Evolutionary conservation across 2,113 vertebrate genomes (phyloP), one percentile per base, ranked within the genome.

Genomic region (Cheirogaleus medius): DNA sequence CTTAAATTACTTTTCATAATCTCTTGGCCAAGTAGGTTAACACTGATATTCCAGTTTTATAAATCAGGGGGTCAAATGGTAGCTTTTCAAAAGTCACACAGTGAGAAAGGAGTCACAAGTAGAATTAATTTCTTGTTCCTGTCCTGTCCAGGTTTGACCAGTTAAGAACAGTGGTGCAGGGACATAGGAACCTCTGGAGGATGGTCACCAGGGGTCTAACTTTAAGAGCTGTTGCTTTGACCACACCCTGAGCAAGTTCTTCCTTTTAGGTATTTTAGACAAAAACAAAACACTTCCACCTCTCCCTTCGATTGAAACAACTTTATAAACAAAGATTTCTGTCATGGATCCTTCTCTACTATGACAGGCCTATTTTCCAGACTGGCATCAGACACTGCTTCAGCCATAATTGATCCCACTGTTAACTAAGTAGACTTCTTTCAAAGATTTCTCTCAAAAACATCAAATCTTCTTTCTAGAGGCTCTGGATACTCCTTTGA

Each of bases 1-100:
- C 32, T 94, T 91, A 91, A 93, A 66, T 97, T 96, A 86, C 44
- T 84, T 95, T 95, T 97, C 89, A 94, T 71, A 92, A 44, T 77
- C 85, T 49, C 39, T 92, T 71, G 13, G 56, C 82, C 63, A 94
- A 97, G 37, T 83, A 80, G 23, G 39, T 88, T 95, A 86, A 56
- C 23, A 66, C 10, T 84, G 80, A 93, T 80, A 88, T 42, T 95
- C 54, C 15, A 27, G 73, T 77, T 93, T 93, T 37, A 94, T 29
- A 88, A 82, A 92, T 71, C 39, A 95, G 23, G 68, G 78, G 73
- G 85, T 96, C 44, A 87, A 69, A 86, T 86, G 27, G 73, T 81
- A 63, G 58, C 47, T 91, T 96, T 77, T 96, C 66, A 81, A 71
- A 52, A 96, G 44, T 12, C 25, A 92, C 18, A 78, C 0, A 42